These are phyloP conservation scores for Drosophila helvetica DNA, from an alignment of 2,888 invertebrate species.

Conservation along the genomic window DNA sequence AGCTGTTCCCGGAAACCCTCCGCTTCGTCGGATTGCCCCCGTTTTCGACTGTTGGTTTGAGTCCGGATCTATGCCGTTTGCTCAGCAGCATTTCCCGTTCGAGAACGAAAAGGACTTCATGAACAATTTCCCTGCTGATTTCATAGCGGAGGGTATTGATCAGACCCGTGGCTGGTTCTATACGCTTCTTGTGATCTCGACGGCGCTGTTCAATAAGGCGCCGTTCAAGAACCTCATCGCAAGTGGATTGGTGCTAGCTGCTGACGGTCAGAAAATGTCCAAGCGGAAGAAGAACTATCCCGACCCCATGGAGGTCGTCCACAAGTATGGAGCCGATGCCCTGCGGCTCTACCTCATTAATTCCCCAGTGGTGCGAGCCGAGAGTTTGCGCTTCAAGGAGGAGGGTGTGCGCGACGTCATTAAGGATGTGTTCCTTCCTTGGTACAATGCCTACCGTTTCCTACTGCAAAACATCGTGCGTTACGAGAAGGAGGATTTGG, in stretches of 20 bases:
- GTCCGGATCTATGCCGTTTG: slow-evolving; percentile 99
- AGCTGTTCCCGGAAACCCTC: slow-evolving; percentile 90
- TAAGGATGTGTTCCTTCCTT: slow-evolving; percentile 98
- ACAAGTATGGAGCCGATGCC: slow-evolving; percentile 98
- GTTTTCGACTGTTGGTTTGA: slow-evolving; percentile 99
- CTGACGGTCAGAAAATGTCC: slow-evolving; percentile 99
- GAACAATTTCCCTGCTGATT: slow-evolving; percentile 97
- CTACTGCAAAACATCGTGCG: slow-evolving; percentile 96
- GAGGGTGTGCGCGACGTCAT: slow-evolving; percentile 98
- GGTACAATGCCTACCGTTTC: slow-evolving; percentile 97
- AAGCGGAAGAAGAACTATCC: slow-evolving; percentile 99
- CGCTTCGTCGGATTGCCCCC: slow-evolving; percentile 93
- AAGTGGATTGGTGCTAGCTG: slow-evolving; percentile 97
- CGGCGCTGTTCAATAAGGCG: slow-evolving; percentile 96
- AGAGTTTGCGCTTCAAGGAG: slow-evolving; percentile 97
- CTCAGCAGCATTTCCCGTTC: slow-evolving; percentile 98
- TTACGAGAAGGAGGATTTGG: slow-evolving; percentile 88
- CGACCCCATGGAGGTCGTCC: slow-evolving; percentile 95
- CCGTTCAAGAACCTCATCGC: slow-evolving; percentile 99
- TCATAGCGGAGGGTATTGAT: slow-evolving; percentile 99
- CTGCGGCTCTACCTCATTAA: slow-evolving; percentile 97
- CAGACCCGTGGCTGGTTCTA: slow-evolving; percentile 99
- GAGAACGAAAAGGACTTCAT: slow-evolving; percentile 95
- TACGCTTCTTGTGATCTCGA: slow-evolving; percentile 97
- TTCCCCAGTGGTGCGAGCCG: slow-evolving; percentile 98